Evolutionary conservation across 2,797 vertebrate species (phyloP).

Genomic region (Helicolenus hilgendorfi): DNA sequence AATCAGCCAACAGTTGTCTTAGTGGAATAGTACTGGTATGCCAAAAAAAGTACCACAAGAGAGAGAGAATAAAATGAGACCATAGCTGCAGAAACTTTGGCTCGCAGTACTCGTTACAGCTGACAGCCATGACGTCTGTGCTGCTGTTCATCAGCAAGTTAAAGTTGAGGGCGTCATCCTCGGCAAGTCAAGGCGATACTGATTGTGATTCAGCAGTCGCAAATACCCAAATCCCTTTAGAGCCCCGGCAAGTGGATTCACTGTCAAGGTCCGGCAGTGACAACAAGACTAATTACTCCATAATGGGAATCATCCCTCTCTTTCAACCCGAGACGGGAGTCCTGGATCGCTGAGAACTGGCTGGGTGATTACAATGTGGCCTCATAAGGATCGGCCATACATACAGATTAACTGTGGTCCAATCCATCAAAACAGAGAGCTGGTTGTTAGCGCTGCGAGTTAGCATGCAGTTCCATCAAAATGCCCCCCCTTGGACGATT

Average conservation of each 20-base stretch:
- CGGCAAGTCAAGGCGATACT: conserved; percentile 55
- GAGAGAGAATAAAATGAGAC: conserved; percentile 18
- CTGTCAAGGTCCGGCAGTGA: conserved; percentile 83
- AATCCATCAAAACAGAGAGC: conserved; percentile 62
- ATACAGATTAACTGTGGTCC: conserved; percentile 76
- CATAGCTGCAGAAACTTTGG: background rate
- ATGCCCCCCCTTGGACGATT: conserved; percentile 49
- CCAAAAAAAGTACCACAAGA: background rate
- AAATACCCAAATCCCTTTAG: conserved; percentile 75
- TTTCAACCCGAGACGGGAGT: conserved; percentile 73
- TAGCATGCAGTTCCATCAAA: conserved; percentile 42
- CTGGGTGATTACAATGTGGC: conserved; percentile 74
- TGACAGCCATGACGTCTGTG: conserved; percentile 11
- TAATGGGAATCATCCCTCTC: conserved; percentile 84
- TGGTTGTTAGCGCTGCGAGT: conserved; percentile 35
- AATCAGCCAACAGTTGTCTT: background rate
- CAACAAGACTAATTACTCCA: conserved; percentile 87
- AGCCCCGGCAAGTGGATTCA: conserved; percentile 76
- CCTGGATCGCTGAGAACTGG: conserved; percentile 62
- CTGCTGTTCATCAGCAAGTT: conserved; percentile 37
- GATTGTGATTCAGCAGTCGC: conserved; percentile 77
- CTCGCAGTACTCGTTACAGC: background rate
- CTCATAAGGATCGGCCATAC: conserved; percentile 61
- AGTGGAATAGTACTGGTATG: background rate
- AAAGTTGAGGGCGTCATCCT: conserved; percentile 48